These are phyloP conservation scores for Gopherus evgoodei DNA, from an alignment of 2,113 vertebrate species.

Conservation along the genomic window DNA sequence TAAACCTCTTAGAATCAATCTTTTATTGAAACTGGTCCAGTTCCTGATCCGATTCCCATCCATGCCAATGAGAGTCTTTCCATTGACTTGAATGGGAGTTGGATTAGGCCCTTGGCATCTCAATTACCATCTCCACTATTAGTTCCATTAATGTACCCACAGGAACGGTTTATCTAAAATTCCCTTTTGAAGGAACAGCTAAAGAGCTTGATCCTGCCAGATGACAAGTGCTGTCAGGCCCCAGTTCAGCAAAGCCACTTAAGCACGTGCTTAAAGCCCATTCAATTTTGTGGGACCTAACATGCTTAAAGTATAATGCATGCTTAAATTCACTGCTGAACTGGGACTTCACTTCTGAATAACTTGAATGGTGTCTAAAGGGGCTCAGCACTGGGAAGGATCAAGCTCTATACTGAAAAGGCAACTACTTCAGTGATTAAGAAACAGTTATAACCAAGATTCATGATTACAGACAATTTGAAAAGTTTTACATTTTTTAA, in stretches of 20 bases:
- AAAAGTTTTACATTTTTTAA: neutral
- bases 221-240: neutral
- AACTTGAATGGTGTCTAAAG: accelerated
- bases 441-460: neutral
- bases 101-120: neutral
- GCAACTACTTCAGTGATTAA: neutral
- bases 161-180: neutral
- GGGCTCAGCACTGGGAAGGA: neutral
- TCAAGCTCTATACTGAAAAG: neutral
- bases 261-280: neutral
- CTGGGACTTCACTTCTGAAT: accelerated
- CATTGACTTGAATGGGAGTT: neutral
- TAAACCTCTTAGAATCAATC: neutral
- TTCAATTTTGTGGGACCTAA: neutral
- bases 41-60: neutral
- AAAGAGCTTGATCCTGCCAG: neutral
- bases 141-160: neutral
- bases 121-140: neutral
- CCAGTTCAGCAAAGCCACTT: neutral
- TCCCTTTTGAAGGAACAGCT: accelerated
- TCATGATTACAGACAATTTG: neutral
- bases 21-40: neutral
- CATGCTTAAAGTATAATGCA: neutral
- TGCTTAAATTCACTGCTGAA: neutral
- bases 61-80: neutral